Percentiles rank a stretch among this genome's conserved stretches.
phyloP scores from a whole-genome alignment of 2,888 invertebrate genomes.

The Apomyelois bistriatella region DNA sequence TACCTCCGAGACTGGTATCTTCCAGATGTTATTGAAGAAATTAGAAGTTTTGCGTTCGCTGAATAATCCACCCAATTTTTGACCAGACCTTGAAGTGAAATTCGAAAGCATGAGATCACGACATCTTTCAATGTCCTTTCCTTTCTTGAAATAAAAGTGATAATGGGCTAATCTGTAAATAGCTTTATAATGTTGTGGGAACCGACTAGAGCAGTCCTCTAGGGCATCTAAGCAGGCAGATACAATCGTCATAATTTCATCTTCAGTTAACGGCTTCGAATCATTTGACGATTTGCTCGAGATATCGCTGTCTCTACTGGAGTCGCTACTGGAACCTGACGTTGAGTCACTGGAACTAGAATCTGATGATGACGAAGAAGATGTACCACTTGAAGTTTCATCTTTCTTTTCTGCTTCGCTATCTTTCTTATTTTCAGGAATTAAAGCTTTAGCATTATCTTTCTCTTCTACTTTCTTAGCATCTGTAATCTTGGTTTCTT shows the following conservation, averaged over 20 bases:
- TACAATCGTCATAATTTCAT: slow-evolving; percentile 81
- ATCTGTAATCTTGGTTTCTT: slow-evolving; percentile 18
- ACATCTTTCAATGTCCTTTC: slow-evolving; percentile 84
- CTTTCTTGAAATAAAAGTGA: slow-evolving; percentile 86
- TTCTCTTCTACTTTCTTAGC: slow-evolving; percentile 24
- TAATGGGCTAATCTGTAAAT: slow-evolving; percentile 92
- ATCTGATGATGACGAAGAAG: slow-evolving; percentile 66
- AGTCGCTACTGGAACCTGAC: slow-evolving; percentile 73
- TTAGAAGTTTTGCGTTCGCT: slow-evolving; percentile 90
- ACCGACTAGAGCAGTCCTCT: slow-evolving; percentile 90
- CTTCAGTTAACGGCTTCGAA: slow-evolving; percentile 62
- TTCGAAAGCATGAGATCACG: slow-evolving; percentile 85
- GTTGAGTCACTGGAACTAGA: slow-evolving; percentile 81
- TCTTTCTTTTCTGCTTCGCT: slow-evolving; percentile 49
- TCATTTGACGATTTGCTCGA: slow-evolving; percentile 63
- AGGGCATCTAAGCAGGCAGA: slow-evolving; percentile 86
- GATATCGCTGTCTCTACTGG: slow-evolving; percentile 74
- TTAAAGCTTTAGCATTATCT: slow-evolving; percentile 7
- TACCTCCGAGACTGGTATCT: slow-evolving; percentile 93
- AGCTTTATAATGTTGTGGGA: slow-evolving; percentile 96
- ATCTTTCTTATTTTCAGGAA: slow-evolving; percentile 23
- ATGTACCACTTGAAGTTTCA: slow-evolving; percentile 60
- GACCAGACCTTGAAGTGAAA: slow-evolving; percentile 83
- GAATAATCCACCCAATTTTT: slow-evolving; percentile 89
- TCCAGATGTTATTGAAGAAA: slow-evolving; percentile 96